Percentiles rank a stretch among this genome's conserved stretches.
Conservation (phyloP, 2,888 invertebrate species). For the Drosophila macrospina region DNA sequence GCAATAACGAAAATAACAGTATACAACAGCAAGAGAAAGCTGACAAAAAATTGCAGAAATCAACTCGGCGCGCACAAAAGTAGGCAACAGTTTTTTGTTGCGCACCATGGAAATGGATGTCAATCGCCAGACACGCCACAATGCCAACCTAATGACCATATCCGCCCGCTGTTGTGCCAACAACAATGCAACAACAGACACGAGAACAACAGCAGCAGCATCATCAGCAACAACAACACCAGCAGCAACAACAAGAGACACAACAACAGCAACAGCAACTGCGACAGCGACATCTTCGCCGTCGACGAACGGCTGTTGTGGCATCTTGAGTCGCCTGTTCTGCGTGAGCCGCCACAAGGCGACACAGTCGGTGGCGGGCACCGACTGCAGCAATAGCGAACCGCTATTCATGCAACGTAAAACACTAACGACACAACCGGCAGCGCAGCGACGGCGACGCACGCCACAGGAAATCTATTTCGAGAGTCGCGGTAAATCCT, state of each 20-base stretch:
- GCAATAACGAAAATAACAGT: conserved; percentile 32
- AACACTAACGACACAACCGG: conserved; percentile 42
- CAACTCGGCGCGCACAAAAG: conserved; percentile 55
- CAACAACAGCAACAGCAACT: conserved; percentile 55
- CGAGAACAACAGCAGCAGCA: conserved; percentile 41
- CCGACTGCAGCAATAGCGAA: conserved; percentile 58
- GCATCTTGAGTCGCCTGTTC: conserved; percentile 77
- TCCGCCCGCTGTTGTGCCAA: conserved; percentile 81
- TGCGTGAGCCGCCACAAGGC: conserved; percentile 78
- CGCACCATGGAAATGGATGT: conserved; percentile 84
- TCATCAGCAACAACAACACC: conserved; percentile 52
- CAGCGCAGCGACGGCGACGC: conserved; percentile 77
- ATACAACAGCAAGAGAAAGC: conserved; percentile 33
- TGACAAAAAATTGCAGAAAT: conserved; percentile 38
- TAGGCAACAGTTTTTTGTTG: conserved; percentile 68
- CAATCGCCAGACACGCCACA: conserved; percentile 81
- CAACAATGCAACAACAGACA: conserved; percentile 54
- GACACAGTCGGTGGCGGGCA: conserved; percentile 74
- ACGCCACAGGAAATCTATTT: conserved; percentile 89
- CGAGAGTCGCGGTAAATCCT: conserved; percentile 93
- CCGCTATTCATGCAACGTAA: conserved; percentile 60
- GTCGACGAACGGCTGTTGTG: conserved; percentile 74
- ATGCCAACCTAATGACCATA: conserved; percentile 83
- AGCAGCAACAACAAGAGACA: conserved; percentile 44
- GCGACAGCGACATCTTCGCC: conserved; percentile 51